Evolutionary conservation across 1,140 invertebrate genomes (phyloP).

Genomic region (Dysdera silvatica): DNA sequence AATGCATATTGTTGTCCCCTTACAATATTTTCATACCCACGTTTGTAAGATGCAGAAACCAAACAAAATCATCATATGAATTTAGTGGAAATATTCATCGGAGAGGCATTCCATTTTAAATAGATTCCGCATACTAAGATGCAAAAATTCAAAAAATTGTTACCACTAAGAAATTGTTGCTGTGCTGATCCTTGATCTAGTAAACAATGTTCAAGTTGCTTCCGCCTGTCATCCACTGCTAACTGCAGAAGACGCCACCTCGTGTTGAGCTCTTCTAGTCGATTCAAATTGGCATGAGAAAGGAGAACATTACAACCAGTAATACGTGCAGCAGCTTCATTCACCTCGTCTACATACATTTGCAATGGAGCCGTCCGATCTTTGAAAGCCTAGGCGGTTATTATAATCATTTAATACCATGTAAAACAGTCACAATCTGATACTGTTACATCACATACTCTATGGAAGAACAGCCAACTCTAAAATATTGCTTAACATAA

Average conservation of each 20-base stretch:
- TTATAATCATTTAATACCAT: not conserved
- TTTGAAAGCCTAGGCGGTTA: constrained; percentile 55
- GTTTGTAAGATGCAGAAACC: no score
- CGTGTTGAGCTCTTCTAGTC: constrained; percentile 75
- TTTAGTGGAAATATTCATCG: no score
- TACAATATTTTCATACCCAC: no score
- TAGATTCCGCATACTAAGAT: not conserved
- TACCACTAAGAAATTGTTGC: constrained; percentile 47
- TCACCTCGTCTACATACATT: constrained; percentile 64
- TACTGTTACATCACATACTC: no score
- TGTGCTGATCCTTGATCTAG: constrained; percentile 47
- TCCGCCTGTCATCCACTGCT: constrained; percentile 65
- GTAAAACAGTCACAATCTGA: no score
- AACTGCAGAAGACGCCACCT: constrained; percentile 69
- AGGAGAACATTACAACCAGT: constrained; percentile 48
- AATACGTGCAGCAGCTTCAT: constrained; percentile 63
- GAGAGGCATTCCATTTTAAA: no score
- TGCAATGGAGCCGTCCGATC: constrained; percentile 65
- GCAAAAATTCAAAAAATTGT: not conserved
- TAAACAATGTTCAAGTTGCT: constrained; percentile 52
- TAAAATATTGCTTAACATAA: no score
- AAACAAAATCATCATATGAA: no score
- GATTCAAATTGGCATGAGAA: constrained; percentile 47
- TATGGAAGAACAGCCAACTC: no score
- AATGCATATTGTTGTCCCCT: no score